Base-by-base conservation (phyloP, 2,888 invertebrate genomes). In the Caradrina kadenii region DNA sequence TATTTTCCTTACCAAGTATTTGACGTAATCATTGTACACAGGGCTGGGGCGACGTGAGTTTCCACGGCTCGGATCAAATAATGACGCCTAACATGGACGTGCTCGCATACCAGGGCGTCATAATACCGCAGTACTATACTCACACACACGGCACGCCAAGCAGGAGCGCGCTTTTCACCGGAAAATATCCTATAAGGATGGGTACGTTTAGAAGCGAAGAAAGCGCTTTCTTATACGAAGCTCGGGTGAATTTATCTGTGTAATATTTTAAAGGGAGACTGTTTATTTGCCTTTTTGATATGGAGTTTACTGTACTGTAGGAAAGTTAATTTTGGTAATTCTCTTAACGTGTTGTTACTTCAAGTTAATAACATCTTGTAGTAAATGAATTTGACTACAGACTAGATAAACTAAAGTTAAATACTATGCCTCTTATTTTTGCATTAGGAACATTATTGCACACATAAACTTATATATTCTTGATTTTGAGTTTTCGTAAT, bases 1-100 rank as follows among this genome's bases (percentile, higher is more conserved):
- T 68, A 69, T 54, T 54, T 76, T 4, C n/a, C 7, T 26, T 11
- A 39, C 31, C 8, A 50, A 59, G 45, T 39, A 48, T 73, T 52
- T 60, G 15, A 50, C 22, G 26, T 55, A 50, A 70, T 60, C 10
- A 55, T 35, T 31, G 17, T 56, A 21, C 11, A 45, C 91, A 98
- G 98, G 98, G 98, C 11, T 98, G 98, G 97, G 97, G 98, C 87
- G 98, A 98, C 90, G 97, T 98, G 13, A 97, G 98, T 83, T 98
- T 98, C 88, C 98, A 98, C 86, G 98, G 98, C 0, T 97, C 97
- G 0, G 96, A 97, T 85, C 97, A 98, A 93, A 98, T 98, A 85
- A 96, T 97, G 69, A 98, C 98, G 0, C 98, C 98, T 0, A 98
- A 99, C 90, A 97, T 99, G 68, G 98, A 99, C 92, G 97, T 97